phyloP scores from a whole-genome alignment of 2,888 invertebrate genomes.

The Acrobasis suavella region DNA sequence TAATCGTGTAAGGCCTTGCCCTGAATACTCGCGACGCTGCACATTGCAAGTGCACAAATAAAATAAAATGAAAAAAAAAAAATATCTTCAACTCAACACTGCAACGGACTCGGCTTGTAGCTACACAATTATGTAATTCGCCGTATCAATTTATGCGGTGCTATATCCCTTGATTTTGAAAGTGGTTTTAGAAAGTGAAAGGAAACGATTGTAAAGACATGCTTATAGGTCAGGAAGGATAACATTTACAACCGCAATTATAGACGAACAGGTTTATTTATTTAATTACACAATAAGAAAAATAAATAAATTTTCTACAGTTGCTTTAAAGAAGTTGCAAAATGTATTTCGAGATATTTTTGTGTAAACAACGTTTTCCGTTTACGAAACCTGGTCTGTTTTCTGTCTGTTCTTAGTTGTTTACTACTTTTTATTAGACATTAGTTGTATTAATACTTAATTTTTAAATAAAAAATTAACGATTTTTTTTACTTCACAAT shows the following conservation, averaged over 20 bases:
- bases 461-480: too few relatives aligned
- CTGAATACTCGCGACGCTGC: too few relatives aligned
- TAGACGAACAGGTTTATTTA: neutral
- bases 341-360: neutral
- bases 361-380: neutral
- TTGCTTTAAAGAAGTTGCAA: neutral
- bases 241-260: neutral
- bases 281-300: neutral
- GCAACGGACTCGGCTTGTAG: slow-evolving; percentile 3
- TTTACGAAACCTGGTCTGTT: neutral
- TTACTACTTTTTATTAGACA: neutral
- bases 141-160: slow-evolving; percentile 6
- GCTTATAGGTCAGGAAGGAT: slow-evolving; percentile 6
- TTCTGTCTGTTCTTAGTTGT: neutral
- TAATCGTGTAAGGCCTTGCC: too few relatives aligned
- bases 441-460: too few relatives aligned
- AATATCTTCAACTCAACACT: neutral
- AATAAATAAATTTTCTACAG: neutral
- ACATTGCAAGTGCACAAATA: neutral
- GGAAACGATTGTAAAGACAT: neutral
- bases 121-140: slow-evolving; percentile 7
- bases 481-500: too few relatives aligned
- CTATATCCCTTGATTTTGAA: slow-evolving; percentile 15
- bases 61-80: too few relatives aligned
- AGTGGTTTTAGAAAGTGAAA: slow-evolving; percentile 20